Percentiles rank a stretch among this genome's conserved stretches.
Evolutionary conservation across 2,888 invertebrate species (phyloP).

Genomic region (Tiliacea aurago): DNA sequence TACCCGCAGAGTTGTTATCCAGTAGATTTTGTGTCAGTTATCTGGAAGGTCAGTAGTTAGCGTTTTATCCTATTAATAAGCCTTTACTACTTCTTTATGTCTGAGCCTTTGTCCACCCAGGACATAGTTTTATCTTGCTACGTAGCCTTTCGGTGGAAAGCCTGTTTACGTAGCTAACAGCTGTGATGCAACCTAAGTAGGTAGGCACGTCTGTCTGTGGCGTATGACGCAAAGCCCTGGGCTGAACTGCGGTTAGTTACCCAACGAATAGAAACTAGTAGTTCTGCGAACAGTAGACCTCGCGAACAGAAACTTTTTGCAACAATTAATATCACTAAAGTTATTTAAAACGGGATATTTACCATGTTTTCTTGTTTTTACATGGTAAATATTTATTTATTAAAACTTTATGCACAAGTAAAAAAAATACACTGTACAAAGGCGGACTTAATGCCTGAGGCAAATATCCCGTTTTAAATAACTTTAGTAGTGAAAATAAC

Average conservation of each 20-base stretch:
- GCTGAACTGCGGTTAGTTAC: background rate
- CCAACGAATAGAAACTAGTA: background rate
- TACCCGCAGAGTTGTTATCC: background rate
- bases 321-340: too few species aligned
- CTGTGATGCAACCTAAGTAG: background rate
- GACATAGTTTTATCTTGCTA: background rate
- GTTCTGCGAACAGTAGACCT: too few species aligned
- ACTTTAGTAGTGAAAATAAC: too few species aligned
- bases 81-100: background rate
- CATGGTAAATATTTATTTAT: too few species aligned
- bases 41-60: background rate
- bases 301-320: too few species aligned
- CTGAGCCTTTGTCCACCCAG: background rate
- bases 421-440: too few species aligned
- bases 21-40: background rate
- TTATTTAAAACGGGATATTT: too few species aligned
- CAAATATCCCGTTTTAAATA: too few species aligned
- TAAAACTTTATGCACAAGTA: too few species aligned
- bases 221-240: background rate
- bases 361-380: too few species aligned
- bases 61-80: background rate
- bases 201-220: background rate
- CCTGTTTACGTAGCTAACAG: conserved; percentile 4
- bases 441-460: too few species aligned
- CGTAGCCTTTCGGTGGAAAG: background rate